Conservation (phyloP, 1,140 invertebrate genomes). For the Cephus cinctus region DNA sequence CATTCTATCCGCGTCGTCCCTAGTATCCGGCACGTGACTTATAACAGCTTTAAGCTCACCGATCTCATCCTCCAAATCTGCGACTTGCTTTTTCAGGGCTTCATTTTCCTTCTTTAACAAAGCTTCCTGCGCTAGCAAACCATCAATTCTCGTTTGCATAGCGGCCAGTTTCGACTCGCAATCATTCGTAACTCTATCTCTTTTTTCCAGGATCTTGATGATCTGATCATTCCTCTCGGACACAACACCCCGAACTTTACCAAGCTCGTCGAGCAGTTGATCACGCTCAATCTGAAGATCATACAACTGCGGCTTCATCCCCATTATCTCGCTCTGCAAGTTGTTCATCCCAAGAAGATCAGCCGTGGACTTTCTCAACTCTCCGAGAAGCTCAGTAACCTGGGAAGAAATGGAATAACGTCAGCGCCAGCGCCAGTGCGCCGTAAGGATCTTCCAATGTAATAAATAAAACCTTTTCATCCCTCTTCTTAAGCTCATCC, state of each 20-base stretch:
- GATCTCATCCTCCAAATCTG: slow-evolving; percentile 19
- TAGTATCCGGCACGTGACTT: slow-evolving; percentile 10
- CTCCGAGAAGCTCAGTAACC: slow-evolving; percentile 23
- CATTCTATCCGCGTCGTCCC: not conserved
- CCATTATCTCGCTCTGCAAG: slow-evolving; percentile 26
- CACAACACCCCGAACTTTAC: slow-evolving; percentile 12
- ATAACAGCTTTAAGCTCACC: not conserved
- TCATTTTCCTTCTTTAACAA: slow-evolving; percentile 19
- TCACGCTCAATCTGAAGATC: slow-evolving; percentile 23
- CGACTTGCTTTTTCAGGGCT: slow-evolving; percentile 12
- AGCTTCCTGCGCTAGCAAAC: slow-evolving; percentile 14
- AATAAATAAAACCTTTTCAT: slow-evolving; percentile 27
- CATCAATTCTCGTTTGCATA: slow-evolving; percentile 22
- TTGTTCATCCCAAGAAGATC: slow-evolving; percentile 13
- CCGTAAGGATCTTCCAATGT: not conserved
- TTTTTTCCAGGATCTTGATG: slow-evolving; percentile 26
- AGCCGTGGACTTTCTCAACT: slow-evolving; percentile 20
- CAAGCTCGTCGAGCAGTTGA: slow-evolving; percentile 27
- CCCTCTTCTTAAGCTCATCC: slow-evolving; percentile 25
- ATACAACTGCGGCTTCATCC: slow-evolving; percentile 24
- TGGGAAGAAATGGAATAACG: not conserved
- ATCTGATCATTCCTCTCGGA: slow-evolving; percentile 34
- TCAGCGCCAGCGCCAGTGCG: not conserved
- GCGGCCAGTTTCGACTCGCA: slow-evolving; percentile 7
- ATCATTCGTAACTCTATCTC: slow-evolving; percentile 13